A percentile compares a stretch with the other conserved stretches of the same genome.
Evolutionary conservation across 2,888 invertebrate genomes (phyloP).

Genomic region (Drosophila eohydei): DNA sequence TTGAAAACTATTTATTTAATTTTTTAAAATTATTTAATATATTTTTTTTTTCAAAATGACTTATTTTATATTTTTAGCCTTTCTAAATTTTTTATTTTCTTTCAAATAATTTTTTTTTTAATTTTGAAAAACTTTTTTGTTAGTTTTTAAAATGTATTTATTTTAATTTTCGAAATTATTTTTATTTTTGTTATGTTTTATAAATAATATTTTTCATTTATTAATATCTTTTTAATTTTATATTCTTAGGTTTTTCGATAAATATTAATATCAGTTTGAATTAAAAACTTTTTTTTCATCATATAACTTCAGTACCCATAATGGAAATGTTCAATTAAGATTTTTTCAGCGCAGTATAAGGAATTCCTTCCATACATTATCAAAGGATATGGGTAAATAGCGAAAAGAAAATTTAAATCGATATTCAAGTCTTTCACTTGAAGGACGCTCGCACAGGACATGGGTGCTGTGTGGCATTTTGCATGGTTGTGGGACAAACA

Average conservation of each 20-base stretch:
- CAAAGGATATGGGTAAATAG: background rate
- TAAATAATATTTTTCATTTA: too few relatives aligned
- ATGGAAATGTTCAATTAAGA: background rate
- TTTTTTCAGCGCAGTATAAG: background rate
- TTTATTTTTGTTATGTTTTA: too few relatives aligned
- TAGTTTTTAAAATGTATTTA: too few relatives aligned
- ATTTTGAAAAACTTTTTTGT: too few relatives aligned
- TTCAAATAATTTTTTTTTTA: too few relatives aligned
- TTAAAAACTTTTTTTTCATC: too few relatives aligned
- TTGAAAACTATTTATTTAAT: background rate
- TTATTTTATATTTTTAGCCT: too few relatives aligned
- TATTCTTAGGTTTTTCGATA: background rate
- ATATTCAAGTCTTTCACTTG: conserved; percentile 1
- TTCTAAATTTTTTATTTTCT: too few relatives aligned
- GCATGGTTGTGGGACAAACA: conserved; percentile 29
- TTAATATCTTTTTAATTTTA: too few relatives aligned
- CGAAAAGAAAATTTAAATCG: background rate
- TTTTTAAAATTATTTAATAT: background rate
- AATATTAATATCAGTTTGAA: too few relatives aligned
- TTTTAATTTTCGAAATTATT: too few relatives aligned
- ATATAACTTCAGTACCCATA: background rate
- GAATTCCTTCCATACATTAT: background rate
- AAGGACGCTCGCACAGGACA: background rate
- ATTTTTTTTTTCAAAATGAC: too few relatives aligned
- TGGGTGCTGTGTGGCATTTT: background rate